Conservation (phyloP, 2,113 vertebrate genomes). For the Numida meleagris region DNA sequence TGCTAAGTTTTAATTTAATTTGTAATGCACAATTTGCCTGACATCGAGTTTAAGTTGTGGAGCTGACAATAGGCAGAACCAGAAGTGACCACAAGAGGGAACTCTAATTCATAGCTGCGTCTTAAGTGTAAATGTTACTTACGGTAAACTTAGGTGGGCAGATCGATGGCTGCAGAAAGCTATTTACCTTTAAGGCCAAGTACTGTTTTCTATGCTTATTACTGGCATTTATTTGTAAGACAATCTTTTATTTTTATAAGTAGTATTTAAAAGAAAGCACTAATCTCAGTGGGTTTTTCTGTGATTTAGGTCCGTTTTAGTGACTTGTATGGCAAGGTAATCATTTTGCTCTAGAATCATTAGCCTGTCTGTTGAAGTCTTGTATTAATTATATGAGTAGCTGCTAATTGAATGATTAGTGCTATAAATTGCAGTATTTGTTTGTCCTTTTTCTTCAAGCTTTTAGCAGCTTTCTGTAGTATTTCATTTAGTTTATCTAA, state of each 20-base stretch:
- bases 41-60: rapidly evolving
- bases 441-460: background rate
- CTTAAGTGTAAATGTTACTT: background rate
- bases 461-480: slow-evolving; percentile 55
- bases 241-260: background rate
- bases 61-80: background rate
- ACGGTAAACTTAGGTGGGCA: background rate
- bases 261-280: background rate
- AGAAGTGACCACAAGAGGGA: slow-evolving; percentile 67
- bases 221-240: background rate
- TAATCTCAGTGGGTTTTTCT: background rate
- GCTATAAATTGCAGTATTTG: background rate
- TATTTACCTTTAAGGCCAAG: background rate
- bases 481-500: slow-evolving; percentile 41
- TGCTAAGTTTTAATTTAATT: background rate
- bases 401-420: slow-evolving; percentile 19
- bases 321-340: background rate
- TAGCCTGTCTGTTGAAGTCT: background rate
- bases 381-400: background rate
- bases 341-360: background rate
- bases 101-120: background rate
- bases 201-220: background rate
- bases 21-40: background rate
- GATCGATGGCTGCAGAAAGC: background rate
- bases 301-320: background rate